Evolutionary conservation across 2,888 invertebrate species (phyloP), one percentile per base, ranked within the genome.

Genomic region (Mimachlamys varia): DNA sequence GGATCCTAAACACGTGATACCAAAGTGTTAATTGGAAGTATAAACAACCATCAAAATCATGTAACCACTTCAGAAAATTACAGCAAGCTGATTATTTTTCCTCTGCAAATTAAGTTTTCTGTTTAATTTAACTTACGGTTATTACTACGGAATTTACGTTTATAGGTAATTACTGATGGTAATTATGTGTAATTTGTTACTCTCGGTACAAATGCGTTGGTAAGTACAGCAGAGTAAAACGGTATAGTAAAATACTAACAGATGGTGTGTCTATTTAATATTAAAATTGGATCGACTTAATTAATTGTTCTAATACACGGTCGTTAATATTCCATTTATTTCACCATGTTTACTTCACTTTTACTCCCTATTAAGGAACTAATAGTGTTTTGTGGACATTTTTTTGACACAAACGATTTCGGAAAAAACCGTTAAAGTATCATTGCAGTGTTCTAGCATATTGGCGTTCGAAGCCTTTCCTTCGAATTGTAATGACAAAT

Each of bases 401-500:
- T 76, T 76, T 76, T 33, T 33, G 27, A 33, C 12, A 76, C 33
- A 76, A 76, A 76, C 12, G 76, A 76, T 10, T 76, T 76, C 4
- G 3, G 12, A 15, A 76, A 15, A 76, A 76, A 33, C 76, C 76
- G 5, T 76, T 13, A 76, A 76, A 33, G 33, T 76, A 33, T 33
- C 33, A 76, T 76, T 33, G 27, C 33, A 27, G 12, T 19, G 76
- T 33, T 27, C 0, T 10, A 76, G 33, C 33, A 10, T 76, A 76
- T 27, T 76, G 27, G 33, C 76, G 76, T 33, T 76, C 76, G 0
- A 33, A 7, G 33, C 7, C 10, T 76, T 76, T 33, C 27, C 33
- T 13, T 76, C 5, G 17, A 76, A 33, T 76, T 76, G 27, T 76
- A 76, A 76, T 76, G 76, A 76, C 76, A 76, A 76, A 76, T 76